Evolutionary conservation across 2,797 vertebrate genomes (phyloP), one percentile per base, ranked within the genome.

Genomic region (Aeoliscus strigatus): DNA sequence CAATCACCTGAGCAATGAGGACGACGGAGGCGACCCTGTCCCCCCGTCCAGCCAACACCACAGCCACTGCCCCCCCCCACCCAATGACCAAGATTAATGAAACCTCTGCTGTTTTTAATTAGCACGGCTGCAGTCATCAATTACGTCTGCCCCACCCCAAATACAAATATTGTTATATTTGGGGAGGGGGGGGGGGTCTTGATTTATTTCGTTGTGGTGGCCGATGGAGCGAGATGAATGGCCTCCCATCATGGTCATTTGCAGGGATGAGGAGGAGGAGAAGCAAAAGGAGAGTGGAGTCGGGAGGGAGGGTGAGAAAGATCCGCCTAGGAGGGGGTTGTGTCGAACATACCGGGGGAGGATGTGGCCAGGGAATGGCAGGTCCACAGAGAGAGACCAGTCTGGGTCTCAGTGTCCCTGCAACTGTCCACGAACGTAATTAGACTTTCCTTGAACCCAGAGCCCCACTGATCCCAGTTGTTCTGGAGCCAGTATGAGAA

Each of bases 101-200:
- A 92, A 86, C 87, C 91, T 86, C 88, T 82, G 90, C 89, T 83
- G 88, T 90, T 92, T 94, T 95, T 96, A 96, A 97, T 96, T 96
- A 96, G 93, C 86, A 81, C 78, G 91, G 92, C 90, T 84, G 86
- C 83, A 90, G 90, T 93, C 91, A 96, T 96, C 92, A 93, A 92
- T 96, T 96, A 94, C 82, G 86, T 41, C 75, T 75, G 74, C 80
- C 79, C 79, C 77, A 80, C 89, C 66, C 87, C 85, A 92, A 92
- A 92, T 92, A 93, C 90, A 97, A 96, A 97, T 94, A 97, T 96
- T 96, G 91, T 96, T 97, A 93, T 94, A 93, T 97, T 94, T 93
- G 86, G 88, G 86, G 46, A 85, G 86, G 88, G 86, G 46, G 85
- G 86, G 88, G 64, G 89, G 90, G 89, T 91, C 89, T 90, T 97